These are phyloP conservation scores for Indri indri DNA, from an alignment of 2,113 vertebrate genomes.

Conservation along the genomic window DNA sequence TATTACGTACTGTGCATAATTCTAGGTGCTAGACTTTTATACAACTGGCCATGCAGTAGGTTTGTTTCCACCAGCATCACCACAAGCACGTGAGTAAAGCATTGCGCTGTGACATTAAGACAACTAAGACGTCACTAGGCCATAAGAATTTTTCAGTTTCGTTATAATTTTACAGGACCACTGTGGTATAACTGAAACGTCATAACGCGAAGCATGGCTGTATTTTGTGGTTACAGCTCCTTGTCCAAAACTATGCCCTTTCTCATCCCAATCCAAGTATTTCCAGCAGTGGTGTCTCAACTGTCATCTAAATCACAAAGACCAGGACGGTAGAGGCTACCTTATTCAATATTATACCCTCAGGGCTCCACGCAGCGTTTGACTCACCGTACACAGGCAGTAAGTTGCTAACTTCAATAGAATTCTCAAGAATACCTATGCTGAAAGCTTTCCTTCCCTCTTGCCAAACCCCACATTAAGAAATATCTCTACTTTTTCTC, in stretches of 20 bases:
- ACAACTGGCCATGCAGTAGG: background rate
- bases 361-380: background rate
- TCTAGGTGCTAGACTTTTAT: background rate
- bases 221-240: background rate
- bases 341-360: background rate
- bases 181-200: background rate
- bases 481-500: background rate
- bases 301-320: background rate
- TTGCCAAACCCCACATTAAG: background rate
- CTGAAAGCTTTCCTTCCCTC: background rate
- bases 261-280: background rate
- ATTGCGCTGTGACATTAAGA: background rate
- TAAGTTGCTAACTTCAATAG: background rate
- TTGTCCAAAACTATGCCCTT: background rate
- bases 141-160: background rate
- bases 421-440: background rate
- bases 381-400: background rate
- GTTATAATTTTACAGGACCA: background rate
- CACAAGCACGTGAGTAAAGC: background rate
- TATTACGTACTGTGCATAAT: background rate
- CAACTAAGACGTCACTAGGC: background rate
- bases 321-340: fast-evolving
- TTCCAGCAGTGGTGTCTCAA: background rate
- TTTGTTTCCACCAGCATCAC: background rate
- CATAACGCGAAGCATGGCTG: background rate